Percentiles rank a stretch among this genome's conserved stretches.
phyloP scores from a whole-genome alignment of 2,888 invertebrate species.

The Miltochrista miniata region DNA sequence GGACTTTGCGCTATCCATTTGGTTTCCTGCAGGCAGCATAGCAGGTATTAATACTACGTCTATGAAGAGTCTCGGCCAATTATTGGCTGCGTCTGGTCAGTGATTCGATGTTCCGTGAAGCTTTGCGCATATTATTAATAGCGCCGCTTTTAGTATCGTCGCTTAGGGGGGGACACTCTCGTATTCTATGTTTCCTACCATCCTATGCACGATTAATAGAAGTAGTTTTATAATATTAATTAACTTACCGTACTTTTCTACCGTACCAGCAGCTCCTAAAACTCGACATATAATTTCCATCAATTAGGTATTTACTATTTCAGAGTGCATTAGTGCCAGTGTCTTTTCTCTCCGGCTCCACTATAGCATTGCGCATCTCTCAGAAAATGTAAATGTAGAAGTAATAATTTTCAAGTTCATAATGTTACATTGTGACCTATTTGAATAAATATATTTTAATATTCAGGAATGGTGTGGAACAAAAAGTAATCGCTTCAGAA shows the following conservation, averaged over 20 bases:
- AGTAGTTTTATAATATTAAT: too few relatives aligned
- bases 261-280: neutral
- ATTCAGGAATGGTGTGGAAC: constrained; percentile 4
- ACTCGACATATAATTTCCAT: too few relatives aligned
- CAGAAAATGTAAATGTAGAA: too few relatives aligned
- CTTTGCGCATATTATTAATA: neutral
- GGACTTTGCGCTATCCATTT: constrained; percentile 27
- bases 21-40: constrained; percentile 23
- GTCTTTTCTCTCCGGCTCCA: too few relatives aligned
- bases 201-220: too few relatives aligned
- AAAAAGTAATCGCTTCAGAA: neutral
- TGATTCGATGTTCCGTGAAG: neutral
- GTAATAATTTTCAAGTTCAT: too few relatives aligned
- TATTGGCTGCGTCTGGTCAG: neutral
- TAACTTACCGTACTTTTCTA: neutral
- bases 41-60: constrained; percentile 10
- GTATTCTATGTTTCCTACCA: too few relatives aligned
- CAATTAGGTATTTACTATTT: too few relatives aligned
- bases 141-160: neutral
- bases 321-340: too few relatives aligned
- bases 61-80: neutral
- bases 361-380: too few relatives aligned
- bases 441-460: too few relatives aligned
- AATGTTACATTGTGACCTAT: too few relatives aligned
- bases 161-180: neutral